A percentile compares a stretch with the other conserved stretches of the same genome.
These are phyloP conservation scores for Oegoconia quadripuncta DNA, from an alignment of 2,888 invertebrate genomes.

Conservation along the genomic window DNA sequence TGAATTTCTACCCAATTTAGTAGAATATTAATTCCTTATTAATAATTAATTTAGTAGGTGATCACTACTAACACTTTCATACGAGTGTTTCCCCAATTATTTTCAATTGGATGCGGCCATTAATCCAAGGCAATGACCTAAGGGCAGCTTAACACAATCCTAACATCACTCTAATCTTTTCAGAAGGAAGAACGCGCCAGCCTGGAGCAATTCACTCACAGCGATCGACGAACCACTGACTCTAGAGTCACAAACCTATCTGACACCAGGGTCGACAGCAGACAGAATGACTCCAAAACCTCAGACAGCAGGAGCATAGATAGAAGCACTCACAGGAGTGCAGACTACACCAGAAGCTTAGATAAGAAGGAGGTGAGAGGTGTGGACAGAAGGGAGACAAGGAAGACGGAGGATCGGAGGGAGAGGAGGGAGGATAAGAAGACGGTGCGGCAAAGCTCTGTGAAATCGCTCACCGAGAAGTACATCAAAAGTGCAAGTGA, in stretches of 20 bases:
- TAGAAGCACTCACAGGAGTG: constrained; percentile 18
- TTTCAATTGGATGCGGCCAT: no score
- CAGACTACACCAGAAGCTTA: no score
- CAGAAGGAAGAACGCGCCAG: constrained; percentile 64
- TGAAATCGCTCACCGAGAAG: constrained; percentile 88
- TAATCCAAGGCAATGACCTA: no score
- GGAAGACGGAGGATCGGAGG: constrained; percentile 37
- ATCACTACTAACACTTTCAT: no score
- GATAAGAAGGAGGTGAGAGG: constrained; percentile 37
- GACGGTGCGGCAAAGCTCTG: constrained; percentile 83
- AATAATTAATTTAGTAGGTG: no score
- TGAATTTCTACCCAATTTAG: no score
- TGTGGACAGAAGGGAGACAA: constrained; percentile 35
- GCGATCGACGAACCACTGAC: constrained; percentile 48
- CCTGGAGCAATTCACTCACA: constrained; percentile 66
- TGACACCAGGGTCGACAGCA: constrained; percentile 13
- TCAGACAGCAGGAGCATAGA: constrained; percentile 8
- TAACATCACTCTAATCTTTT: no score
- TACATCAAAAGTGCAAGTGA: constrained; percentile 84
- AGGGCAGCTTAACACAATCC: no score
- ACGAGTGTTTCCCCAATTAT: no score
- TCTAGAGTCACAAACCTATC: constrained; percentile 27
- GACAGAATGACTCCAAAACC: constrained; percentile 17
- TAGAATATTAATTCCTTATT: no score
- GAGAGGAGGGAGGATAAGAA: constrained; percentile 56